Base-by-base conservation (phyloP, 2,113 vertebrate species). In the Polyodon spathula region DNA sequence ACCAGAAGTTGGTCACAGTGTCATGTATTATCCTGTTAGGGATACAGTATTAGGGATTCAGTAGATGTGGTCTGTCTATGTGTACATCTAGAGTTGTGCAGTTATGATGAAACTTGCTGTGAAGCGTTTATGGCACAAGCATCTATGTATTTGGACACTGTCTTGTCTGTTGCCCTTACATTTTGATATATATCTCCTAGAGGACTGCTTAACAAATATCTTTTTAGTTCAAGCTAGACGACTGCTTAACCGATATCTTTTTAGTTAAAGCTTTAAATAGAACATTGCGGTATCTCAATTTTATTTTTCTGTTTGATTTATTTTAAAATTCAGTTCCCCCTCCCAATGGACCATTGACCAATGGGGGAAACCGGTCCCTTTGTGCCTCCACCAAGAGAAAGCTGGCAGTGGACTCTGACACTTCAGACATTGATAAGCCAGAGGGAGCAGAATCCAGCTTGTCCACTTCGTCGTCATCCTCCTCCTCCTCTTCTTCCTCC, bases 401-500 rank as follows among this genome's bases (percentile, higher is more conserved):
- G 53, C 56, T 79, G 0, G 11, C 86, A 0, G 86, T 92, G 51
- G 88, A 90, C 17, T 79, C 84, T 0, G 82, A 85, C 58, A 76
- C 14, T 4, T 72, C 78, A 2, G 78, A 68, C 60, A 67, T 76
- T 39, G 74, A 77, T 41, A 70, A 70, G n/a, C n/a, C n/a, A n/a
- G n/a, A n/a, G n/a, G n/a, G n/a, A n/a, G 11, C 46, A 12, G 46
- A n/a, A 44, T 85, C 82, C 40, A 77, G 74, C 51, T 79, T 78
- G 58, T 83, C 81, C 17, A 78, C 77, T 0, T 84, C 83, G 0
- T 73, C 71, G 0, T 84, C 84, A 0, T 80, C n/a, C n/a, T 90
- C 88, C 0, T 90, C 90, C 0, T 92, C 92, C 0, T 84, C 84
- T 37, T 88, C 88, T n/a, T n/a, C n/a, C 16, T 95, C 93, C 3